A percentile compares a stretch with the other conserved stretches of the same genome.
These are phyloP conservation scores for Lamproptera curius DNA, from an alignment of 2,888 invertebrate species.

Conservation along the genomic window DNA sequence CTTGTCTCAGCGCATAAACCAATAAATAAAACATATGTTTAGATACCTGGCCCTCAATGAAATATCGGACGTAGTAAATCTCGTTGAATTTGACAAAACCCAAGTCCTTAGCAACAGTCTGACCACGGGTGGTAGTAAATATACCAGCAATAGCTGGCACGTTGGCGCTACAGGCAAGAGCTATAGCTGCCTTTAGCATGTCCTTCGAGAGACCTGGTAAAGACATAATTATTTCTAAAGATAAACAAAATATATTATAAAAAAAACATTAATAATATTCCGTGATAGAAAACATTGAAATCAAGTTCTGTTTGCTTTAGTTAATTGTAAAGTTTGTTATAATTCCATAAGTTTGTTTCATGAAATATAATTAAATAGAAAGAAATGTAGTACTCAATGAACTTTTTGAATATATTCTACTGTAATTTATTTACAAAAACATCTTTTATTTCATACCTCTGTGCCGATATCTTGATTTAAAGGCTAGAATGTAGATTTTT, in stretches of 20 bases:
- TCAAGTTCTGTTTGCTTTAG: too few relatives aligned
- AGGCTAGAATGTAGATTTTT: constrained; percentile 27
- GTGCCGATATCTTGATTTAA: constrained; percentile 24
- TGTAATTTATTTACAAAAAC: too few relatives aligned
- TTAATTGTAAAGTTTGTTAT: too few relatives aligned
- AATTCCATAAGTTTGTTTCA: too few relatives aligned
- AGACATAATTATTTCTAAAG: background rate
- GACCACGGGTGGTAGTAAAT: constrained; percentile 23
- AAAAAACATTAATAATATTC: too few relatives aligned
- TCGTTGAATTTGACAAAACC: constrained; percentile 22
- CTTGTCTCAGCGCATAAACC: too few relatives aligned
- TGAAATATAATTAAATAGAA: background rate
- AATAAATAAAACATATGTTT: too few relatives aligned
- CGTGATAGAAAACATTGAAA: too few relatives aligned
- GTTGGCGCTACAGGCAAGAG: constrained; percentile 21
- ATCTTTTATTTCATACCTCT: constrained; percentile 27
- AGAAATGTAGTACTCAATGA: background rate
- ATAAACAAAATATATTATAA: too few relatives aligned
- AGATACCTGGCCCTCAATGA: constrained; percentile 16
- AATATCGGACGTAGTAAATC: constrained; percentile 17
- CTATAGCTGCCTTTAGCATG: constrained; percentile 25
- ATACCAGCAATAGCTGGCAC: constrained; percentile 26
- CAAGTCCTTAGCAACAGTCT: constrained; percentile 21
- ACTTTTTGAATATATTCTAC: too few relatives aligned
- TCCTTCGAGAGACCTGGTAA: constrained; percentile 26